Base-by-base conservation (phyloP, 2,888 invertebrate genomes). In the Saturnia pavonia region DNA sequence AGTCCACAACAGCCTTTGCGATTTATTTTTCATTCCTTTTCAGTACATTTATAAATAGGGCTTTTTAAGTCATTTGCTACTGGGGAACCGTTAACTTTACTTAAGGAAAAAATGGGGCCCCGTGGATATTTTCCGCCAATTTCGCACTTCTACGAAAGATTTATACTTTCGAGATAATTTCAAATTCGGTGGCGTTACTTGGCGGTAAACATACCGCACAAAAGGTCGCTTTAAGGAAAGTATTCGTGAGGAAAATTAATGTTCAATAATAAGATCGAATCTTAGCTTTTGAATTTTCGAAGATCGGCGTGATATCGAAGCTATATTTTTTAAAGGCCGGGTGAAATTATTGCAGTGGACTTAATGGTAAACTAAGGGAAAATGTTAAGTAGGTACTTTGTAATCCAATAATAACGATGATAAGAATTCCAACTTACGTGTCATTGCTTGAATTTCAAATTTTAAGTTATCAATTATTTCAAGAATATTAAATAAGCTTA, bases 231-330 rank as follows among this genome's bases (percentile, higher is more conserved):
- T 73, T 65, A 66, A 74, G 76, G 75, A 79, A 82, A 83, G 79
- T 81, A 83, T 82, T 83, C 81, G 78, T 76, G 73, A 79, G 79
- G 78, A 81, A 83, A 83, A 82, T 81, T 82, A 82, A 82, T 83
- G 80, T 78, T 79, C 80, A 78, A 81, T 82, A 80, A 25, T 79
- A 75, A 82, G 82, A 83, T 83, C 76, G 77, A 77, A 83, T 82
- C 83, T 80, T 80, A 76, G 79, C 80, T 80, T 79, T 77, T 74
- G 72, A 70, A 70, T 73, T 71, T 69, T 75, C 73, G 73, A 72
- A 73, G 72, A 75, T 75, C 70, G 72, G 72, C 73, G 76, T 72
- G 78, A 67, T 78, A 77, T 73, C 75, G 71, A 73, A 73, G 45
- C 72, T 72, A 72, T 76, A 57, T 57, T 57, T 57, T 57, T 57